Evolutionary conservation across 1,140 invertebrate species (phyloP).

Genomic region (Carposina sasakii): DNA sequence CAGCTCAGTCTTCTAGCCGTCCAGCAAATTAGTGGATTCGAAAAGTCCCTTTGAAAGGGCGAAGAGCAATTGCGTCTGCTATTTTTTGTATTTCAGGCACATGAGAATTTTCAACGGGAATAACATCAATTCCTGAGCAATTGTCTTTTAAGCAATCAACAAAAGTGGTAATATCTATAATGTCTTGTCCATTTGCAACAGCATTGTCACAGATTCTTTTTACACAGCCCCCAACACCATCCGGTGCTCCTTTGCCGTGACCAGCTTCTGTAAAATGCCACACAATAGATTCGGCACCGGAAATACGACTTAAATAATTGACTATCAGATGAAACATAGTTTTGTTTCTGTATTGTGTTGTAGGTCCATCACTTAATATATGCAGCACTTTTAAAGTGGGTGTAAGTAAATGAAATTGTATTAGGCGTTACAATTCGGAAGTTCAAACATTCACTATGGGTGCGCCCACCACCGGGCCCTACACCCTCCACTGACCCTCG

Average conservation of each 20-base stretch:
- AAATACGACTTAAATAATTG: slow-evolving; percentile 11
- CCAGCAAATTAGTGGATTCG: slow-evolving; percentile 8
- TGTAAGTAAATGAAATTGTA: too few relatives aligned
- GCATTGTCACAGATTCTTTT: slow-evolving; percentile 12
- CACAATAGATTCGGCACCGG: slow-evolving; percentile 4
- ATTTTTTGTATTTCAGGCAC: slow-evolving; percentile 10
- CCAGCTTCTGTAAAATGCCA: slow-evolving; percentile 19
- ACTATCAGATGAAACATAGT: slow-evolving; percentile 20
- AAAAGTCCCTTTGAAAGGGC: slow-evolving; percentile 17
- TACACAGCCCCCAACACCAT: slow-evolving; percentile 16
- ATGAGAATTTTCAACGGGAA: background rate
- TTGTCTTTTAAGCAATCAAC: slow-evolving; percentile 5
- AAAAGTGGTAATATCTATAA: slow-evolving; percentile 8
- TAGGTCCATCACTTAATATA: slow-evolving; percentile 24
- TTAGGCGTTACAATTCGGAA: too few relatives aligned
- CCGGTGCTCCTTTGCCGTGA: slow-evolving; percentile 22
- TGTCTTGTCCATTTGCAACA: slow-evolving; percentile 13
- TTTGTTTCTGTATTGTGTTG: slow-evolving; percentile 18
- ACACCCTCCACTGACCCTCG: too few relatives aligned
- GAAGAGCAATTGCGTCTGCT: background rate
- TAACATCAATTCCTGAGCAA: slow-evolving; percentile 5
- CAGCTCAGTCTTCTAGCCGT: slow-evolving; percentile 10
- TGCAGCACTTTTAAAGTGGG: slow-evolving; percentile 19
- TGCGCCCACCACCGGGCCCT: too few relatives aligned
- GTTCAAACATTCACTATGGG: too few relatives aligned